Percentiles rank a stretch among this genome's conserved stretches.
Conservation (phyloP, 2,113 vertebrate species). For the Mormoops blainvillei region DNA sequence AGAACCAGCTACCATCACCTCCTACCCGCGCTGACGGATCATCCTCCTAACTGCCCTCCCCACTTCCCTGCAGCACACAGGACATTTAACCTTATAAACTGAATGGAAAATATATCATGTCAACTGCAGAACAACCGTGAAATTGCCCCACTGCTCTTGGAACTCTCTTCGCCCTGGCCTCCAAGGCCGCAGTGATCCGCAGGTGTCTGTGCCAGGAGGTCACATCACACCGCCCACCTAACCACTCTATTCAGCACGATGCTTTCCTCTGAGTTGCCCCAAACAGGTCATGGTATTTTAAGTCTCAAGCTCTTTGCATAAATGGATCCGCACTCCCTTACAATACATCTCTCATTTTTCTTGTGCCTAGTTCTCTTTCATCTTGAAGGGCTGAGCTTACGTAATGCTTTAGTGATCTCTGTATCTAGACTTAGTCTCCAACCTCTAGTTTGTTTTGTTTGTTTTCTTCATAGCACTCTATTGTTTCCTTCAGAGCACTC, state of each 20-base stretch:
- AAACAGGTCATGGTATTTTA: neutral
- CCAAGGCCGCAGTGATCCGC: neutral
- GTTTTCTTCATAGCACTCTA: neutral
- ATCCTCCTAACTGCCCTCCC: too few species aligned
- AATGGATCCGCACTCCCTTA: neutral
- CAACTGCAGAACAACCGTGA: neutral
- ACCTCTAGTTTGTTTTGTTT: neutral
- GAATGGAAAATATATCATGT: neutral
- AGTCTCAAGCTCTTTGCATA: neutral
- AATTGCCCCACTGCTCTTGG: too few species aligned
- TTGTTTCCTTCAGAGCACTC: neutral
- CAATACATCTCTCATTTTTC: neutral
- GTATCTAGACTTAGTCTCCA: neutral
- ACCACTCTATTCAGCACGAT: accelerated
- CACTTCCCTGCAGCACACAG: too few species aligned
- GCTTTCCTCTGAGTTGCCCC: neutral
- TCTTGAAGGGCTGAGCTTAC: neutral
- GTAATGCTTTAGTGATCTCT: neutral
- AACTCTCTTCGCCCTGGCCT: neutral
- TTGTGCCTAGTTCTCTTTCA: neutral
- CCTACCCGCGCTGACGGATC: neutral
- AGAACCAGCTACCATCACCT: too few species aligned
- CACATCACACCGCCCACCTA: accelerated
- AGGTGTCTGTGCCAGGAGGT: neutral
- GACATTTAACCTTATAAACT: neutral